Evolutionary conservation across 2,888 invertebrate genomes (phyloP).

Genomic region (Dione vanillae): DNA sequence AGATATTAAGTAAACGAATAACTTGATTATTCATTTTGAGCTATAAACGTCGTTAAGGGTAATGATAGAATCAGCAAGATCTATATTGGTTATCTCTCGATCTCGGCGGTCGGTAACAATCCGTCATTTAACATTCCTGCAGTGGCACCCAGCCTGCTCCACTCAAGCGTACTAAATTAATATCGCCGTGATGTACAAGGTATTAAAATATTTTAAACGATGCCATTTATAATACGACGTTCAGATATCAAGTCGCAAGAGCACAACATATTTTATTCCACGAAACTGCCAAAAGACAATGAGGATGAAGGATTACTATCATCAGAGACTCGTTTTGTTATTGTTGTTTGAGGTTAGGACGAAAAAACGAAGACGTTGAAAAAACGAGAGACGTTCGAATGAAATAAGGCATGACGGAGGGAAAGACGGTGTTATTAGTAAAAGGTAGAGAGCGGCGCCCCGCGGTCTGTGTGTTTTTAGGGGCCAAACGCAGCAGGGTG

Average conservation of each 20-base stretch:
- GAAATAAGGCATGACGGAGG: conserved; percentile 81
- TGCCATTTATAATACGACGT: conserved; percentile 83
- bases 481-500: conserved; percentile 69
- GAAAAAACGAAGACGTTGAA: conserved; percentile 71
- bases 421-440: conserved; percentile 80
- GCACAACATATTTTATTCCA: conserved; percentile 81
- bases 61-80: conserved; percentile 70
- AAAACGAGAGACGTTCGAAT: conserved; percentile 76
- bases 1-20: no score
- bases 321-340: conserved; percentile 80
- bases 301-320: conserved; percentile 83
- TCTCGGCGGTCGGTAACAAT: conserved; percentile 75
- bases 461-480: conserved; percentile 84
- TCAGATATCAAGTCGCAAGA: conserved; percentile 80
- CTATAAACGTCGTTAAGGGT: conserved; percentile 53
- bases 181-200: conserved; percentile 81
- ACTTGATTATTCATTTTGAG: conserved; percentile 14
- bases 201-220: conserved; percentile 84
- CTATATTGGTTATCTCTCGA: conserved; percentile 72
- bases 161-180: conserved; percentile 82
- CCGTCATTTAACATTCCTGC: conserved; percentile 83
- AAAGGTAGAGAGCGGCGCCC: conserved; percentile 59
- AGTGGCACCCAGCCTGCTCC: conserved; percentile 77
- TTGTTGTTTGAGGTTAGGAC: conserved; percentile 71
- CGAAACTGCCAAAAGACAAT: conserved; percentile 84